Percentiles rank a stretch among this genome's conserved stretches.
Conservation (phyloP, 2,113 vertebrate genomes). For the Orycteropus afer region DNA sequence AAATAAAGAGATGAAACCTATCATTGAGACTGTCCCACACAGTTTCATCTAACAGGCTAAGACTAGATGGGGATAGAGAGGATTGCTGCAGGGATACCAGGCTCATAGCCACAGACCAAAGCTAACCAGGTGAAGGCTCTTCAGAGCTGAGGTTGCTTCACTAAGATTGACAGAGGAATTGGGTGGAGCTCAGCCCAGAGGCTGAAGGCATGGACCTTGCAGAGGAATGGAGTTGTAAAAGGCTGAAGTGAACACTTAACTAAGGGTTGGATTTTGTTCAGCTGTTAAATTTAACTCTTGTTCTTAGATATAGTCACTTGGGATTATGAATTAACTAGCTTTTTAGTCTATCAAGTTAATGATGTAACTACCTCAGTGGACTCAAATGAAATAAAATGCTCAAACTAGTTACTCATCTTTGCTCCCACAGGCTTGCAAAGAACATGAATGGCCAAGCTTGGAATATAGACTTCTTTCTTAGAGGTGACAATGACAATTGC, state of each 20-base stretch:
- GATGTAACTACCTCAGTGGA: background rate
- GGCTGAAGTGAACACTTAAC: background rate
- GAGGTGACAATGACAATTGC: background rate
- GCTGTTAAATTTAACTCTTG: background rate
- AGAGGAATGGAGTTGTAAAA: background rate
- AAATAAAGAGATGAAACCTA: constrained; percentile 48
- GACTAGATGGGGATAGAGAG: background rate
- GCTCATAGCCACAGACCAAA: background rate
- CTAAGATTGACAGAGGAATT: background rate
- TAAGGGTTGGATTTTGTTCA: constrained; percentile 16
- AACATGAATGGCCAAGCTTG: background rate
- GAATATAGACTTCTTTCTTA: background rate
- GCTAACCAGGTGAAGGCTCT: background rate
- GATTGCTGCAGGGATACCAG: background rate
- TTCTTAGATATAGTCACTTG: background rate
- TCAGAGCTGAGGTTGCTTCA: background rate
- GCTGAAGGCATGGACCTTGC: background rate
- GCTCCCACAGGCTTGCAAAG: background rate
- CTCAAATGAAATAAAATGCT: background rate
- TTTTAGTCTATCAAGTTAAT: background rate
- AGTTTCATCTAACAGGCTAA: background rate
- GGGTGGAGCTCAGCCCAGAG: background rate
- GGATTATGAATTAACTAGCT: background rate
- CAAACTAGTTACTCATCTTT: background rate
- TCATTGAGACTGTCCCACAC: background rate